Conservation (phyloP, 2,888 invertebrate genomes). For the Muscina levida region DNA sequence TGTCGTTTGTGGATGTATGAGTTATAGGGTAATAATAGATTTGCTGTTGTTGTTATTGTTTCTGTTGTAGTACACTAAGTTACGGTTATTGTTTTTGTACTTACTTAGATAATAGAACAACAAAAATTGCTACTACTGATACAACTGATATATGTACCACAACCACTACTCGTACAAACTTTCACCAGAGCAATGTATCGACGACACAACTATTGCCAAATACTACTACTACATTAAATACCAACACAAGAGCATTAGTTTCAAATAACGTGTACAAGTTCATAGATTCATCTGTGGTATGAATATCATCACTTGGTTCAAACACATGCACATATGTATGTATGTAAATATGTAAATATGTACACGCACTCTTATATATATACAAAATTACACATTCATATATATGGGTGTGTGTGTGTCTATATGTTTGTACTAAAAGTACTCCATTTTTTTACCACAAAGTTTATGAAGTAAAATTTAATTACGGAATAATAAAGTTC, state of each 20-base stretch:
- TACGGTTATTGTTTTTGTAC: constrained; percentile 13
- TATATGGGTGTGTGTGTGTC: background rate
- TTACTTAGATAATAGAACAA: constrained; percentile 9
- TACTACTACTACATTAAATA: constrained; percentile 1
- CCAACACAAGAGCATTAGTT: constrained; percentile 14
- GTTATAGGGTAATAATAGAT: no score
- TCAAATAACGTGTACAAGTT: background rate
- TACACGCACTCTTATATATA: background rate
- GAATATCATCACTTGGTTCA: background rate
- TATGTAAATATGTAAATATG: constrained; percentile 12
- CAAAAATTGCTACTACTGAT: constrained; percentile 10
- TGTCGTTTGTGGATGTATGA: background rate
- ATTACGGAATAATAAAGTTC: constrained; percentile 64
- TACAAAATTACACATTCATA: background rate
- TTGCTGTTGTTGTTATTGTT: background rate
- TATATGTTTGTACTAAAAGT: constrained; percentile 8
- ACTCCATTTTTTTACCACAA: constrained; percentile 53
- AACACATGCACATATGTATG: background rate
- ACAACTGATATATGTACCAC: background rate
- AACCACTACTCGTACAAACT: no score
- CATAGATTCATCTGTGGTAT: background rate
- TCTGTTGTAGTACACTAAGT: background rate
- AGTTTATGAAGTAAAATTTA: constrained; percentile 66
- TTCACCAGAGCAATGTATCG: no score
- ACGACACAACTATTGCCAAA: no score